Base-by-base conservation (phyloP, 2,113 vertebrate genomes). In the Salvelinus sp. region DNA sequence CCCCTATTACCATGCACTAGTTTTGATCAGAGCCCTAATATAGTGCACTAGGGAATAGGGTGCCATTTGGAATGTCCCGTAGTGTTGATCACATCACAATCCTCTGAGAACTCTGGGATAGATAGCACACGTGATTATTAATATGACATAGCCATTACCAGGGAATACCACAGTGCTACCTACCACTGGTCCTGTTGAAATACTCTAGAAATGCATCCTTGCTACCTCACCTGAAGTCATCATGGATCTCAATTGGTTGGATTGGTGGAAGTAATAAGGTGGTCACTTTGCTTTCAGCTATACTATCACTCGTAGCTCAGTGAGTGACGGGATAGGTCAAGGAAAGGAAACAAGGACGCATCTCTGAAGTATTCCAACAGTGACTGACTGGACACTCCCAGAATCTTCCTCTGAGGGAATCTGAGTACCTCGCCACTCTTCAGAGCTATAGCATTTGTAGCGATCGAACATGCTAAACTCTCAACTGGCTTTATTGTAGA, bases 121-220 rank as follows among this genome's bases (percentile, higher is more conserved):
- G 73, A 85, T 77, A 86, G 83, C 79, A 86, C 79, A 86, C 30
- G 81, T 81, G 83, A 90, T 91, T 90, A 54, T 16, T 44, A 86
- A 69, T 85, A 93, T 94, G 93, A 93, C 93, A 94, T 90, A 93
- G 93, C 92, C 93, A 94, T 93, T 94, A 94, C 92, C 83, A 78
- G 88, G 87, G 88, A 90, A 76, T 83, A 73, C 72, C 50, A 69
- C 75, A 76, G 75, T 70, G 68, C 68, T n/a, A 16, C 65, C 68
- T 14, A 16, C 27, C 69, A 73, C 74, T 70, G 86, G 2, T 6
- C 18, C 58, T 22, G 58, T 62, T 0, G n/a, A 23, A 54, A 18
- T 5, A 18, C 16, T 18, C 1, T 5, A 54, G 50, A 14, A 18
- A 54, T 18, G 50, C 50, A 18, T 54, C 16, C 50, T 44, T 54